Conservation (phyloP, 2,888 invertebrate species). For the Xanthia togata region DNA sequence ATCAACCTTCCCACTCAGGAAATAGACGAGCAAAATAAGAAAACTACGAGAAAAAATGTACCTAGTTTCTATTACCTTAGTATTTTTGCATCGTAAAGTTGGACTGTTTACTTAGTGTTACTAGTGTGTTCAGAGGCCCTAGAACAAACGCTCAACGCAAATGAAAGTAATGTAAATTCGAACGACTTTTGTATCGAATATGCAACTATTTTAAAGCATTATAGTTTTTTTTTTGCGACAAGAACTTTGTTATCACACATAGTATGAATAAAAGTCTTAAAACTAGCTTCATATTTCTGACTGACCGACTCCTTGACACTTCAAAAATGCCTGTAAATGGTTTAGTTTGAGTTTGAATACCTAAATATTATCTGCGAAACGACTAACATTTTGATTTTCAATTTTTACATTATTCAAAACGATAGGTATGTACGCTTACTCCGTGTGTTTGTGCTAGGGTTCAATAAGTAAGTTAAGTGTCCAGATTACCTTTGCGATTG, state of each 20-base stretch:
- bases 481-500: constrained; percentile 67
- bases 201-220: background rate
- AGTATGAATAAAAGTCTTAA: too few species aligned
- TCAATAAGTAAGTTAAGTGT: constrained; percentile 47
- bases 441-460: constrained; percentile 1
- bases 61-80: constrained; percentile 13
- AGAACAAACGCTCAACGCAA: background rate
- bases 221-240: background rate
- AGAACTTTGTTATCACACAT: background rate
- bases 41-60: constrained; percentile 18
- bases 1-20: constrained; percentile 8
- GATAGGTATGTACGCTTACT: too few species aligned
- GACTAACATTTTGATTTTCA: background rate
- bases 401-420: background rate
- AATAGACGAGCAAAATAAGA: constrained; percentile 19
- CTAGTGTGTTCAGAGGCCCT: background rate
- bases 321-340: too few species aligned
- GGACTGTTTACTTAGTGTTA: constrained; percentile 3
- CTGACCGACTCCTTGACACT: too few species aligned
- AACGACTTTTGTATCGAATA: background rate
- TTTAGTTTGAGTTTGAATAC: too few species aligned
- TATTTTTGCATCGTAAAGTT: constrained; percentile 26
- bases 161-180: background rate
- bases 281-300: too few species aligned
- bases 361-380: background rate